phyloP scores from a whole-genome alignment of 1,140 invertebrate species.

The Drosophila ogumai region DNA sequence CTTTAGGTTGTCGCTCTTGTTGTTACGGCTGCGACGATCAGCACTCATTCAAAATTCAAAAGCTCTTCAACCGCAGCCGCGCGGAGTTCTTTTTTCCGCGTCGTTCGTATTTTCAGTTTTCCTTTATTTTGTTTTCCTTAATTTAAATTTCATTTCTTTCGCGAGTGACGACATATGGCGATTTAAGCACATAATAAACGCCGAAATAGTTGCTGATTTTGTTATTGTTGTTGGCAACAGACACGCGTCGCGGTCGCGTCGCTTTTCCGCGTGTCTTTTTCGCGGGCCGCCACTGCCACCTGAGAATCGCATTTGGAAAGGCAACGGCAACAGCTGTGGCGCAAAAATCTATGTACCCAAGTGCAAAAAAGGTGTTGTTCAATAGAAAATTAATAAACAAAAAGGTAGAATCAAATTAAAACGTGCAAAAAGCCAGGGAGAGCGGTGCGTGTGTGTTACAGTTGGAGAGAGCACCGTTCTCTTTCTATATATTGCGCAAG shows the following conservation, averaged over 20 bases:
- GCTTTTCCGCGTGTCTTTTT: conserved; percentile 27
- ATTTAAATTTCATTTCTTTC: conserved; percentile 38
- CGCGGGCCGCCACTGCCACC: conserved; percentile 17
- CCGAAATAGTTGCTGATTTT: conserved; percentile 9
- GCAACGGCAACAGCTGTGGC: conserved; percentile 36
- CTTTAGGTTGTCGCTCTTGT: background rate
- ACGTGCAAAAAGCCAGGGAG: conserved; percentile 40
- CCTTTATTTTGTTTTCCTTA: conserved; percentile 32
- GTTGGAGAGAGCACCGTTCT: conserved; percentile 15
- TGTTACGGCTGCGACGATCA: conserved; percentile 1
- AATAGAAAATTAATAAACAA: conserved; percentile 43
- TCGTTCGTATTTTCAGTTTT: conserved; percentile 30
- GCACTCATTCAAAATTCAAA: conserved; percentile 1
- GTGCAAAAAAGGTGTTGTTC: conserved; percentile 47
- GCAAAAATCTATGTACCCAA: conserved; percentile 12
- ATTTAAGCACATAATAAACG: conserved; percentile 13
- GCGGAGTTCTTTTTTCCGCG: conserved; percentile 51
- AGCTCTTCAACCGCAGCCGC: conserved; percentile 1
- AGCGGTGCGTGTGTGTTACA: conserved; percentile 30
- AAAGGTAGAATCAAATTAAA: conserved; percentile 28
- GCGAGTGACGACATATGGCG: conserved; percentile 48
- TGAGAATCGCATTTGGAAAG: conserved; percentile 25
- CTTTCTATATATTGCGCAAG: conserved; percentile 41
- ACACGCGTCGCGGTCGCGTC: conserved; percentile 16
- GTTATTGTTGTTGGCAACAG: conserved; percentile 6